Conservation (phyloP, 2,797 vertebrate genomes). For the Liasis olivaceus region DNA sequence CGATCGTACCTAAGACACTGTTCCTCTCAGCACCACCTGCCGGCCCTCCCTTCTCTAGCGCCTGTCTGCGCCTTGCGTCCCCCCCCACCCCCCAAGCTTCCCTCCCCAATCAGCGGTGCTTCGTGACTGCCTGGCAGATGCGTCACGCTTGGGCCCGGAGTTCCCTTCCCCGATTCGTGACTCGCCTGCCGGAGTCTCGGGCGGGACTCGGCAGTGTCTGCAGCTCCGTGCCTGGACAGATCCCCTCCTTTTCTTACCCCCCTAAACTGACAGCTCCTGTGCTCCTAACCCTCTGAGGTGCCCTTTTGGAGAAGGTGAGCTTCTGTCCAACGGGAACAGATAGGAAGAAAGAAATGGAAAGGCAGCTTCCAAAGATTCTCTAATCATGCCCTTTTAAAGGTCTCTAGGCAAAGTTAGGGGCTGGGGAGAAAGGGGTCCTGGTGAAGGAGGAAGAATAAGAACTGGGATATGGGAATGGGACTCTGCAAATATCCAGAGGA, state of each 20-base stretch:
- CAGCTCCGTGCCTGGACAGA: constrained; percentile 19
- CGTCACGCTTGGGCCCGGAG: constrained; percentile 40
- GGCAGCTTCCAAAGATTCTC: background rate
- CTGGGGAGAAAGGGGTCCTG: background rate
- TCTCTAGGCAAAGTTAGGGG: constrained; percentile 10
- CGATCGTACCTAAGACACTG: constrained; percentile 8
- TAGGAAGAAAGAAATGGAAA: background rate
- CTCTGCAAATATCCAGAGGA: background rate
- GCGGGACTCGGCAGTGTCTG: constrained; percentile 41
- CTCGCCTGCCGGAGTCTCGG: constrained; percentile 42
- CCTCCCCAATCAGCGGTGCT: constrained; percentile 37
- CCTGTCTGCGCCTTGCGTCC: background rate
- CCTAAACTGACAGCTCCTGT: background rate
- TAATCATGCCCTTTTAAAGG: constrained; percentile 6
- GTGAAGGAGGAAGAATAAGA: background rate
- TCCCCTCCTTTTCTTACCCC: background rate
- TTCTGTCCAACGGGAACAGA: background rate
- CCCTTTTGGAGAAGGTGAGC: constrained; percentile 31
- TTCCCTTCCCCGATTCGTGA: constrained; percentile 44
- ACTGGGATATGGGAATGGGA: background rate
- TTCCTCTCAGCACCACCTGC: constrained; percentile 10
- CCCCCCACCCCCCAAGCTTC: constrained; percentile 1
- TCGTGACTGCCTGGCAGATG: constrained; percentile 45
- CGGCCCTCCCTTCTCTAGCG: constrained; percentile 6
- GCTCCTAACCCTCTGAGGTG: background rate